phyloP scores from a whole-genome alignment of 1,140 invertebrate genomes.

The Drosophila athabasca region DNA sequence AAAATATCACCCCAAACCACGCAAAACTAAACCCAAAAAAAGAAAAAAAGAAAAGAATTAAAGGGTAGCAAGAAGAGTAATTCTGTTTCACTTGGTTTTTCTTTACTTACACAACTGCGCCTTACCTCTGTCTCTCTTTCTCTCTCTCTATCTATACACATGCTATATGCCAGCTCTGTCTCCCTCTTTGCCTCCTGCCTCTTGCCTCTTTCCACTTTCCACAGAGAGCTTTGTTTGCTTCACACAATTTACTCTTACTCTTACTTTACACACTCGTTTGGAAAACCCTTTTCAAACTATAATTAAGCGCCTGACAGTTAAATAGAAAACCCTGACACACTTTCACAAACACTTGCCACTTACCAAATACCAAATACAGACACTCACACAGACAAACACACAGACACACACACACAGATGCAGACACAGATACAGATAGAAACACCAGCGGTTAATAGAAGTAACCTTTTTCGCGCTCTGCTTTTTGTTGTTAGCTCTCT shows the following conservation, averaged over 20 bases:
- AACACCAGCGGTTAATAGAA: conserved; percentile 58
- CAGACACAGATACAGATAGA: conserved; percentile 13
- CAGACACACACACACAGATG: conserved; percentile 18
- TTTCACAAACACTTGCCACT: conserved; percentile 17
- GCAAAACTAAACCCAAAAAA: conserved; percentile 19
- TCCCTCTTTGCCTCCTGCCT: conserved; percentile 52
- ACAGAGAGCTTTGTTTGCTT: conserved; percentile 44
- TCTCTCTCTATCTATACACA: conserved; percentile 15
- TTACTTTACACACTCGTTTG: conserved; percentile 57
- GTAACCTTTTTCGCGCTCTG: conserved; percentile 52
- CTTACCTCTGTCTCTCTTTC: conserved; percentile 22
- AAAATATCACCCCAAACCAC: conserved; percentile 12
- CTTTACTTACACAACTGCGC: conserved; percentile 32
- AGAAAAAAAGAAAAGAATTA: conserved; percentile 15
- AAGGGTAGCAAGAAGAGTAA: conserved; percentile 57
- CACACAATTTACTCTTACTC: conserved; percentile 32
- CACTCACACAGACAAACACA: conserved; percentile 8
- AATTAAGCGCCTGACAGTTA: conserved; percentile 72
- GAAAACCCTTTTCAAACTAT: conserved; percentile 71
- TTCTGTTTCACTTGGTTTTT: conserved; percentile 46
- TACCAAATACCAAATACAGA: background rate
- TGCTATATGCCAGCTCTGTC: conserved; percentile 54
- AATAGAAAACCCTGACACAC: conserved; percentile 58
- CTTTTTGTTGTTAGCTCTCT: conserved; percentile 50
- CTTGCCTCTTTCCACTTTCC: too few relatives aligned